phyloP scores from a whole-genome alignment of 2,888 invertebrate genomes.

The Tetramorium bicarinatum region DNA sequence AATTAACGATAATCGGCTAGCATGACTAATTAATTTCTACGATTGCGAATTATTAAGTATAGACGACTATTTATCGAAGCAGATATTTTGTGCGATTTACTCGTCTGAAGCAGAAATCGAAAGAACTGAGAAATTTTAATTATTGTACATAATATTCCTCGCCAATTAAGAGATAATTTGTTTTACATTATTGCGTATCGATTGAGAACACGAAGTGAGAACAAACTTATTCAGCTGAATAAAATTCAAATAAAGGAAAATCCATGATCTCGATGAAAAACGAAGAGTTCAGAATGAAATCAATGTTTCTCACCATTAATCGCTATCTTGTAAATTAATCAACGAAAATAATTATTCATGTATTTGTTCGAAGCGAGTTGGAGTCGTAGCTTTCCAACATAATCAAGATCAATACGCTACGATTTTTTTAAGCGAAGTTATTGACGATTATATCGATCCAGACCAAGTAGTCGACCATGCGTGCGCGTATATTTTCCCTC shows the following conservation, averaged over 20 bases:
- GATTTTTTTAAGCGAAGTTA: not conserved
- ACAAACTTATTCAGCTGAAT: not conserved
- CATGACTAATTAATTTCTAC: not conserved
- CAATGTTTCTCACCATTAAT: not conserved
- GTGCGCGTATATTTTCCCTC: not conserved
- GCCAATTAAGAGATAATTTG: not conserved
- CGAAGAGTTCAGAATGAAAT: not conserved
- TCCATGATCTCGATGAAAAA: not conserved
- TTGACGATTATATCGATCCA: not conserved
- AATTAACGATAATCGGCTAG: not conserved
- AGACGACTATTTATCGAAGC: not conserved
- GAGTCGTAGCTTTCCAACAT: not conserved
- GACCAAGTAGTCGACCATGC: not conserved
- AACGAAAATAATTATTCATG: not conserved
- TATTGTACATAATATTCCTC: not conserved
- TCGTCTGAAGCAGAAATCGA: not conserved
- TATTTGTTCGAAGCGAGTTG: not conserved
- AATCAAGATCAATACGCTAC: not conserved
- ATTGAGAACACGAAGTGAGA: not conserved
- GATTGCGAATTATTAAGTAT: not conserved
- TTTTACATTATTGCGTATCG: not conserved
- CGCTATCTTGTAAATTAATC: not conserved
- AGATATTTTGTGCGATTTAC: conserved; percentile 1
- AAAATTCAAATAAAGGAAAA: not conserved
- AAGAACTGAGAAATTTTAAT: not conserved